These are phyloP conservation scores for Lithobates sylvaticus DNA, from an alignment of 2,797 vertebrate genomes.

Conservation along the genomic window DNA sequence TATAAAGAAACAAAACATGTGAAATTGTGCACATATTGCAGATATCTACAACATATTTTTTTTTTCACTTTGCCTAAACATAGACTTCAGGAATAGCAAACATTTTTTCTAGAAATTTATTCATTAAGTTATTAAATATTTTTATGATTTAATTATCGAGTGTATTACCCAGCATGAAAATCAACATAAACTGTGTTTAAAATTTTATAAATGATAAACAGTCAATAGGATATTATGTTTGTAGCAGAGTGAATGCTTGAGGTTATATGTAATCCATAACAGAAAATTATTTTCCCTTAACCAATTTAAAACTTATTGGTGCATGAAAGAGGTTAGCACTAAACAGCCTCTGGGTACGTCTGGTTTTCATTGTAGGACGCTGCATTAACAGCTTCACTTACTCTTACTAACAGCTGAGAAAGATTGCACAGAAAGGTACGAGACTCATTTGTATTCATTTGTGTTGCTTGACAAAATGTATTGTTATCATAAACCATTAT, in stretches of 20 bases:
- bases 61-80: too few relatives aligned
- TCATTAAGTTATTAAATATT: not conserved
- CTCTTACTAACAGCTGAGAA: conserved; percentile 7
- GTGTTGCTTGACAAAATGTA: not conserved
- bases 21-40: too few relatives aligned
- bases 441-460: conserved; percentile 20
- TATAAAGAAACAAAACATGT: too few relatives aligned
- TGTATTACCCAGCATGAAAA: not conserved
- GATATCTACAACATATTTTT: too few relatives aligned
- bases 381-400: not conserved
- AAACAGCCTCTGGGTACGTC: conserved; percentile 41
- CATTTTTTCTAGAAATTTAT: not conserved
- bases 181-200: conserved; percentile 2
- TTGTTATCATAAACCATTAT: not conserved
- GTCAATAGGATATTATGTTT: conserved; percentile 18
- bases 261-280: conserved; percentile 21
- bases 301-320: conserved; percentile 54
- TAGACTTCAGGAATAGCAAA: too few relatives aligned
- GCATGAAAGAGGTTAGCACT: conserved; percentile 52
- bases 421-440: conserved; percentile 30
- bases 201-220: conserved; percentile 5
- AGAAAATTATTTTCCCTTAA: conserved; percentile 28
- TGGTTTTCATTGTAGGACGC: conserved; percentile 20
- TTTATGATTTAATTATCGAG: not conserved
- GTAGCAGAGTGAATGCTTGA: conserved; percentile 4